Base-by-base conservation (phyloP, 37 sponge, comb jelly and placozoan genomes). In the Petrosia ficiformis region DNA sequence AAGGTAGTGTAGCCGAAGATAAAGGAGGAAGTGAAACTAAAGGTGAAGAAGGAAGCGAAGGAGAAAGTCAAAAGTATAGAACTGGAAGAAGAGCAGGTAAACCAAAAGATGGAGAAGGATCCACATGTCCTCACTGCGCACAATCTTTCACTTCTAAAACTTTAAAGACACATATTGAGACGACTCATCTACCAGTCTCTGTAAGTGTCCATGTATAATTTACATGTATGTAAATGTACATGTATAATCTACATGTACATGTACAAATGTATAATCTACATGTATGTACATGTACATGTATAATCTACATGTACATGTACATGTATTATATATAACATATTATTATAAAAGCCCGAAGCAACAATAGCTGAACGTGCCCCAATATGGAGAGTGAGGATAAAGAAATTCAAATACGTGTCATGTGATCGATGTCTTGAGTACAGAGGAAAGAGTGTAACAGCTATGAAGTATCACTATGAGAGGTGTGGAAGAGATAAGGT, bases 381-480 rank as follows among this genome's bases (percentile, higher is more conserved):
- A 19, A 39, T 71, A 34, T 86, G 87, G 81, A 59, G 64, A 63
- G 39, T 16, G 57, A 8, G 37, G 11, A 35, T 80, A 28, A 75
- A 71, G 66, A 56, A 24, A 11, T 39, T 58, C 42, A 78, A 74
- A 68, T 1, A 24, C 1, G 59, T 79, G 25, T 8, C 22, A 19
- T 85, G 86, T 52, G 48, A 57, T 32, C 38, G 39, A 54, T 83
- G 89, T 44, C 42, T 57, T 19, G 57, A 33, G 10, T 80, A 80
- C 77, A 75, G 37, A 39, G 84, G 81, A 16, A 69, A 31, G 25
- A 75, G 70, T 33, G 28, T 89, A 4, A 32, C 67, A 0, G 40
- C 73, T 29, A 89, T 89, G 78, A 59, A 43, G 44, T 89, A 89
- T 76, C 90, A 89, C 74, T 84, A 59, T 69, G 60, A 79, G 59